Evolutionary conservation across 1,140 invertebrate genomes (phyloP), one percentile per base, ranked within the genome.

Genomic region (Magallana ariakensis): DNA sequence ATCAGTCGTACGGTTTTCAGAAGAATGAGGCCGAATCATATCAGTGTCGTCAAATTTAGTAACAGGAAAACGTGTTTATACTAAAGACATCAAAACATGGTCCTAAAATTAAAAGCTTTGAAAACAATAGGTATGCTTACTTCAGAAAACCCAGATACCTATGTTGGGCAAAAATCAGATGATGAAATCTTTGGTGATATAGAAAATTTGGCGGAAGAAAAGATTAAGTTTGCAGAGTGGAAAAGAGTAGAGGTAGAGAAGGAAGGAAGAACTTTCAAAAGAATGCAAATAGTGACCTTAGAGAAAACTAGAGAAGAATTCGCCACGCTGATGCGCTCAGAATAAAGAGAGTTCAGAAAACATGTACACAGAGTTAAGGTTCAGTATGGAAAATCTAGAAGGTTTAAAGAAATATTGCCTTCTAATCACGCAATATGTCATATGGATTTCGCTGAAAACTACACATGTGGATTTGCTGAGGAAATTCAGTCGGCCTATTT

Each of bases 401-500:
- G 60, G 8, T n/a, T 87, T 2, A 84, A 84, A 56, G 86, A 87
- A 80, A 84, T 84, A 19, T 66, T 87, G 15, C 82, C 82, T 9
- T 22, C 19, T 0, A 66, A 57, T 22, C 22, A 84, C 22, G 70
- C 16, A 10, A 87, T 87, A 22, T 22, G 83, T 9, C 82, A 80
- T 33, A 87, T 87, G 86, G 66, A 87, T 26, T 87, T 87, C 33
- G 89, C 90, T 0, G 90, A 91, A 86, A 89, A 89, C 80, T 91
- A 84, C 80, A 80, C 55, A 0, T 90, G 89, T 75, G 57, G n/a
- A 60, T 87, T 85, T 26, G 84, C 83, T 8, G 88, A 91, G 62
- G 90, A 90, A 56, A 80, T 91, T 16, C 88, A 91, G 70, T 87
- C 80, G 11, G 87, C 90, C 0, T 89, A 90, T 33, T 91, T 85